phyloP scores from a whole-genome alignment of 2,113 vertebrate species.

The Dissostichus mawsoni region DNA sequence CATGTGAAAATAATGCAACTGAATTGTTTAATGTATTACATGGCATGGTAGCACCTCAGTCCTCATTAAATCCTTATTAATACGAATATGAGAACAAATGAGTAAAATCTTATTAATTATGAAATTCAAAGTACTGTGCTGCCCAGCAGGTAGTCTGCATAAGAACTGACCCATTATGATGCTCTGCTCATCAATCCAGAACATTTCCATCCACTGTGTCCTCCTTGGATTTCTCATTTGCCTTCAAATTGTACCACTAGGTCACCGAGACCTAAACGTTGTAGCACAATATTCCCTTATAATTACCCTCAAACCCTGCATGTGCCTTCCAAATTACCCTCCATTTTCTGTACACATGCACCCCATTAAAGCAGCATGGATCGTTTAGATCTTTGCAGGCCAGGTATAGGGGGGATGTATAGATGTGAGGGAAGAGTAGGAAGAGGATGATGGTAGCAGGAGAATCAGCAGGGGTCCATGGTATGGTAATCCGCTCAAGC shows the following conservation, averaged over 20 bases:
- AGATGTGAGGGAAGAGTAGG: not conserved
- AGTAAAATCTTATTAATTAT: slow-evolving; percentile 16
- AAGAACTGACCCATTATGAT: slow-evolving; percentile 21
- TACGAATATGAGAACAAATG: slow-evolving; percentile 18
- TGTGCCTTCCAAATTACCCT: slow-evolving; percentile 20
- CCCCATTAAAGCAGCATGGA: not conserved
- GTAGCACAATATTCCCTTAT: not conserved
- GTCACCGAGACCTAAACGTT: slow-evolving; percentile 5
- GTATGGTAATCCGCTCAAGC: slow-evolving; percentile 43
- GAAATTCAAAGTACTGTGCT: not conserved
- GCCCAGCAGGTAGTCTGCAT: not conserved
- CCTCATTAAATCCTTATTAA: slow-evolving; percentile 18
- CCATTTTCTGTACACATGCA: slow-evolving; percentile 10
- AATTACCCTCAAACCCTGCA: slow-evolving; percentile 20
- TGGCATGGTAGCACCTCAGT: not conserved
- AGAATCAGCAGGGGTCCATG: slow-evolving; percentile 1
- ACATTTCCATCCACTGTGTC: slow-evolving; percentile 16
- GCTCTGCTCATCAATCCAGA: slow-evolving; percentile 11
- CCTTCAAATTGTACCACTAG: slow-evolving; percentile 21
- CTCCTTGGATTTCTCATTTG: slow-evolving; percentile 23
- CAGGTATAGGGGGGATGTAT: not conserved
- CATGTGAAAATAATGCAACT: not conserved
- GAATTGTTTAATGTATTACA: not conserved
- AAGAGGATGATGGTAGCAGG: slow-evolving; percentile 8
- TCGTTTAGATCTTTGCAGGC: not conserved